Conservation (phyloP, 2,888 invertebrate genomes). For the Trichogramma evanescens region DNA sequence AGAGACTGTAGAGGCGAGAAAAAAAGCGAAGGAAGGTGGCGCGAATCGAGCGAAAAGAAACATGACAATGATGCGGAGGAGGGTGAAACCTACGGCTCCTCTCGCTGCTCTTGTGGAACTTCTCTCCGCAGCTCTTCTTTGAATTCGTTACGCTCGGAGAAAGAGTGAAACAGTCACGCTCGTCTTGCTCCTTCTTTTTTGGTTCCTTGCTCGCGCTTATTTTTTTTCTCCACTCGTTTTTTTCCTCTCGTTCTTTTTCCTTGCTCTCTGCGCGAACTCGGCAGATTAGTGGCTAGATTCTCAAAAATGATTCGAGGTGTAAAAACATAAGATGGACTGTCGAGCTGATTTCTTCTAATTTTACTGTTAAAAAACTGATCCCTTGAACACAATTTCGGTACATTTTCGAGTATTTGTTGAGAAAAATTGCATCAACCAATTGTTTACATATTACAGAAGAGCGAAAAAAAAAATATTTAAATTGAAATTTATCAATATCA, state of each 20-base stretch:
- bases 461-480: no score
- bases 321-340: no score
- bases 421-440: no score
- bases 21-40: slow-evolving; percentile 21
- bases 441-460: no score
- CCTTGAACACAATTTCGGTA: no score
- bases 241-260: background rate
- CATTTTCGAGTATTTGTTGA: no score
- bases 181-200: slow-evolving; percentile 3
- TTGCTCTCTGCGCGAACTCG: background rate
- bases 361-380: no score
- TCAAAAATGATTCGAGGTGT: no score
- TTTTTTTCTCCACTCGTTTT: background rate
- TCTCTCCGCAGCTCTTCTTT: background rate
- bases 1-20: slow-evolving; percentile 14
- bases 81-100: background rate
- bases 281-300: no score
- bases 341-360: no score
- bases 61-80: slow-evolving; percentile 15
- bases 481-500: no score
- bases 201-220: background rate
- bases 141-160: background rate
- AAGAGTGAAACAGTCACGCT: background rate
- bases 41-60: slow-evolving; percentile 11
- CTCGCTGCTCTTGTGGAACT: background rate